Conservation (phyloP, 2,888 invertebrate genomes). For the Lordiphosa fenestrarum region DNA sequence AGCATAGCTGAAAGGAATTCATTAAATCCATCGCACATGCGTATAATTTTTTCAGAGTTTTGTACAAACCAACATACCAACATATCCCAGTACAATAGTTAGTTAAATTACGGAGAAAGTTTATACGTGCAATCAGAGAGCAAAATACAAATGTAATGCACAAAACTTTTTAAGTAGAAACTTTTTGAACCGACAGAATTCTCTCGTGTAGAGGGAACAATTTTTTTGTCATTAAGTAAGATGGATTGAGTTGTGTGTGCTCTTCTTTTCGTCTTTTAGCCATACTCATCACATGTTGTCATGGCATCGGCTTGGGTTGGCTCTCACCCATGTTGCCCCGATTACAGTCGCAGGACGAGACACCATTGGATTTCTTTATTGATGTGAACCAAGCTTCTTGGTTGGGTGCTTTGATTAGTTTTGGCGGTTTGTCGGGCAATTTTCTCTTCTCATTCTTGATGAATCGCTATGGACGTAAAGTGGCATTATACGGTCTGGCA, state of each 20-base stretch:
- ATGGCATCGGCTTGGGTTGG: slow-evolving; percentile 78
- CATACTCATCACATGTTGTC: slow-evolving; percentile 71
- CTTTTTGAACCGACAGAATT: too few relatives aligned
- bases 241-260: background rate
- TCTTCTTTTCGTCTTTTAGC: slow-evolving; percentile 45
- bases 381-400: slow-evolving; percentile 76
- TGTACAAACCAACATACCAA: background rate
- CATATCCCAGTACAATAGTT: too few relatives aligned
- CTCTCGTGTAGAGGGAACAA: too few relatives aligned
- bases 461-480: slow-evolving; percentile 74
- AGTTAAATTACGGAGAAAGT: too few relatives aligned
- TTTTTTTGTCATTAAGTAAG: too few relatives aligned
- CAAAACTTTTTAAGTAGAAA: too few relatives aligned
- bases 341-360: slow-evolving; percentile 55
- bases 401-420: slow-evolving; percentile 73
- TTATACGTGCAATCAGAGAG: too few relatives aligned
- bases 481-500: slow-evolving; percentile 67
- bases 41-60: slow-evolving; percentile 1
- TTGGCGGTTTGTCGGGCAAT: slow-evolving; percentile 77
- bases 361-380: slow-evolving; percentile 67
- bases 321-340: slow-evolving; percentile 72
- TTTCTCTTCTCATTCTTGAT: slow-evolving; percentile 67
- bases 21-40: too few relatives aligned
- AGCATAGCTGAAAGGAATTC: too few relatives aligned
- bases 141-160: too few relatives aligned